phyloP scores from a whole-genome alignment of 2,113 vertebrate species.

The Entomyzon cyanotis region DNA sequence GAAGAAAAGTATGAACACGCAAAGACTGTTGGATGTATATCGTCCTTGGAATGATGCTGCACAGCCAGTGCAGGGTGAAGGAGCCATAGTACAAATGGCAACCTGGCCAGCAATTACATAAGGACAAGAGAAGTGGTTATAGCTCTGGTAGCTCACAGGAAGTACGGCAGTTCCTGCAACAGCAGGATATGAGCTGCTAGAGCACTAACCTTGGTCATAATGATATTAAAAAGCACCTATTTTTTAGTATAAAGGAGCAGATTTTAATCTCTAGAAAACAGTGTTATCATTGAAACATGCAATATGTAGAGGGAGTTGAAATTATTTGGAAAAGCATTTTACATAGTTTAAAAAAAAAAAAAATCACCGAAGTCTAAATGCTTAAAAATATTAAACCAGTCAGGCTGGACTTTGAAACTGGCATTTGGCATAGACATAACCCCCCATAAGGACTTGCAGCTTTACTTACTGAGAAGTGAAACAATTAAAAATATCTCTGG shows the following conservation, averaged over 20 bases:
- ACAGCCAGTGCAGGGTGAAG: background rate
- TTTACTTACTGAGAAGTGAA: background rate
- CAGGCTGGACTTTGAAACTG: background rate
- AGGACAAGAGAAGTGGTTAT: background rate
- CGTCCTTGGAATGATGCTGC: background rate
- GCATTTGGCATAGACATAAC: background rate
- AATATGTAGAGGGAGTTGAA: background rate
- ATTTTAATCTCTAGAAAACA: background rate
- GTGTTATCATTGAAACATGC: background rate
- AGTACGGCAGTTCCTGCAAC: background rate
- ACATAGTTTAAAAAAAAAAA: background rate
- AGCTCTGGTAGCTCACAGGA: background rate
- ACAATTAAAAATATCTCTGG: background rate
- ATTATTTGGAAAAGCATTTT: background rate
- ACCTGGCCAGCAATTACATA: background rate
- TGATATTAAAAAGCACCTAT: background rate
- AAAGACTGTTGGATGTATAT: background rate
- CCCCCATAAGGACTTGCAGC: background rate
- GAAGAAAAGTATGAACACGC: background rate
- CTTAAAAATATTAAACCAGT: background rate
- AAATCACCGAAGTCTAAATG: background rate
- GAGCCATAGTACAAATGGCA: background rate
- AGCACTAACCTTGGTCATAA: background rate
- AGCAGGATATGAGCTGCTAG: background rate
- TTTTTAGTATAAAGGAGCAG: background rate